Conservation (phyloP, 2,797 vertebrate species). For the Clarias fuscus region DNA sequence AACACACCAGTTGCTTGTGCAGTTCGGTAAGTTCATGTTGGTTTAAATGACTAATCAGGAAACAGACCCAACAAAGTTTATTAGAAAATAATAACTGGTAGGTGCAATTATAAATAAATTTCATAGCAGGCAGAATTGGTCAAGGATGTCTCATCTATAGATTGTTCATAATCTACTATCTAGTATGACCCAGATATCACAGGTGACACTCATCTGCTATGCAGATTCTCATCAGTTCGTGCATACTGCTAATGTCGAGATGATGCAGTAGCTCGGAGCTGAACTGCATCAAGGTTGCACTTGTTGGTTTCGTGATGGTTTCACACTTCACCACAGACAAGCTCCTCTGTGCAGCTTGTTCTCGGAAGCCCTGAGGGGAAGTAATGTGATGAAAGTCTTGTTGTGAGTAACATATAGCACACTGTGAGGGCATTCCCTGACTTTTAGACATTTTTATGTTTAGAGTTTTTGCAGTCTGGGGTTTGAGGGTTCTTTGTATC, state of each 20-base stretch:
- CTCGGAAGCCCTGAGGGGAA: constrained; percentile 23
- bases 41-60: neutral
- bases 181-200: neutral
- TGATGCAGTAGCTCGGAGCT: neutral
- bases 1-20: neutral
- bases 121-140: neutral
- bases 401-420: neutral
- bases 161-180: neutral
- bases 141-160: neutral
- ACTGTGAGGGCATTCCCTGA: constrained; percentile 8
- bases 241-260: neutral
- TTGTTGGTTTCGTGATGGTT: constrained; percentile 36
- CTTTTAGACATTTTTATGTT: neutral
- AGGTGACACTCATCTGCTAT: neutral
- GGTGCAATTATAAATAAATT: neutral
- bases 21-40: neutral
- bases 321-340: constrained; percentile 19
- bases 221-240: neutral
- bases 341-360: neutral
- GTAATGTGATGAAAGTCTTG: neutral
- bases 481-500: neutral
- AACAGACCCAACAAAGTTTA: neutral
- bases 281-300: constrained; percentile 30
- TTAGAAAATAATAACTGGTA: neutral
- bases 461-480: neutral